Base-by-base conservation (phyloP, 1,140 invertebrate genomes). In the Drosophila melanica region DNA sequence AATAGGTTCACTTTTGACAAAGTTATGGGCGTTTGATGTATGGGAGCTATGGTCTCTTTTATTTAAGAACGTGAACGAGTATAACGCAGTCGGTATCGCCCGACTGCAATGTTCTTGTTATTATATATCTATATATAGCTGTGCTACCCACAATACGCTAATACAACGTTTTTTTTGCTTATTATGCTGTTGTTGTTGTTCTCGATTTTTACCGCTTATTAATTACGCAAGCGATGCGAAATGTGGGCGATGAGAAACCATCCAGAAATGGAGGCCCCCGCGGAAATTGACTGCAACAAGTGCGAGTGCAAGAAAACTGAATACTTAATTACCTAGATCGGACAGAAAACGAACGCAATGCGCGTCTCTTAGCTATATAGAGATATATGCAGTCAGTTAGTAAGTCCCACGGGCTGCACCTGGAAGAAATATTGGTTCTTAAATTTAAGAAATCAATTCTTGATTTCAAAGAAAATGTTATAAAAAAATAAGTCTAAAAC, bases 241-340 rank as follows among this genome's bases (percentile, higher is more conserved):
- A 65, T 79, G 60, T 78, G 57, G 51, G 48, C 55, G 14, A 53
- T 33, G 42, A 39, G 42, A 37, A 18, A 18, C 5, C 11, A 2
- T 35, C 47, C 41, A 45, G 14, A 44, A 27, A 33, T 14, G 27
- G 14, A n/a, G 16, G 33, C 48, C 47, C 47, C 8, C 37, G 35
- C n/a, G 37, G 27, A 18, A 55, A 47, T 50, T 67, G 69, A 75
- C 48, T 66, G 60, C 54, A 30, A 33, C 11, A 42, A 73, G 58
- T 77, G 79, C 53, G 63, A 81, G 57, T 44, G 63, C 59, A 78
- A 78, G 23, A 55, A 45, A 64, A 70, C 30, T 41, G 33, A 53
- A 59, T 42, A 65, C 27, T 45, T 23, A 75, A 81, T 78, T 67
- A 67, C 66, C 70, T 51, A 55, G 59, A 74, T 57, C 54, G 57